Conservation (phyloP, 2,797 vertebrate species). For the Myotis myotis region DNA sequence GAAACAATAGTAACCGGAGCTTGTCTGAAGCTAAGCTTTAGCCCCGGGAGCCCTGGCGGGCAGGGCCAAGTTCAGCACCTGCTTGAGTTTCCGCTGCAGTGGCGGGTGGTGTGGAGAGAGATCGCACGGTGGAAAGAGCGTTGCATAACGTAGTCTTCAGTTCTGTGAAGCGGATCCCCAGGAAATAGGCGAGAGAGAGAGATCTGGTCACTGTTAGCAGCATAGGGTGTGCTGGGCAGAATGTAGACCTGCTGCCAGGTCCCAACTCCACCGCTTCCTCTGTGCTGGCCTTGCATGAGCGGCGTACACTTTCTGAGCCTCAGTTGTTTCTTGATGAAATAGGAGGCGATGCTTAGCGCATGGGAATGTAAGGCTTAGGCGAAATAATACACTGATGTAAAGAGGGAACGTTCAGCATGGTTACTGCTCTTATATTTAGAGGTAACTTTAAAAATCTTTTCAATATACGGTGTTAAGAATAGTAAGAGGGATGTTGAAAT, state of each 20-base stretch:
- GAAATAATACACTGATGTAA: neutral
- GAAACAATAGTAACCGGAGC: neutral
- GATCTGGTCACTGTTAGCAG: neutral
- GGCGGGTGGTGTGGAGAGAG: neutral
- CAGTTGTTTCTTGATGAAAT: neutral
- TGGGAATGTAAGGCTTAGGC: neutral
- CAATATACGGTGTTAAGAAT: neutral
- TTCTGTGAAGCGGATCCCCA: neutral
- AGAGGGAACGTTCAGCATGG: neutral
- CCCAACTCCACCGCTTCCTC: neutral
- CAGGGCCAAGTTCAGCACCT: neutral
- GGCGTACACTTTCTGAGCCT: neutral
- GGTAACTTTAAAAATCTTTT: neutral
- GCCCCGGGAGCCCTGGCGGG: neutral
- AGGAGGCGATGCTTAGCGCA: neutral
- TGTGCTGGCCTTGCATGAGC: neutral
- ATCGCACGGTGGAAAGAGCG: neutral
- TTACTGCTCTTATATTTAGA: neutral
- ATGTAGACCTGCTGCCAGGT: neutral
- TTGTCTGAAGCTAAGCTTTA: neutral
- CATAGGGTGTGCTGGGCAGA: accelerated
- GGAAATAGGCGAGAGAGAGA: neutral
- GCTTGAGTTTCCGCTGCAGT: accelerated
- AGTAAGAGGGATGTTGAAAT: neutral
- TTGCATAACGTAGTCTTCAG: neutral